phyloP scores from a whole-genome alignment of 2,888 invertebrate genomes.

The Bruchidius siliquastri region DNA sequence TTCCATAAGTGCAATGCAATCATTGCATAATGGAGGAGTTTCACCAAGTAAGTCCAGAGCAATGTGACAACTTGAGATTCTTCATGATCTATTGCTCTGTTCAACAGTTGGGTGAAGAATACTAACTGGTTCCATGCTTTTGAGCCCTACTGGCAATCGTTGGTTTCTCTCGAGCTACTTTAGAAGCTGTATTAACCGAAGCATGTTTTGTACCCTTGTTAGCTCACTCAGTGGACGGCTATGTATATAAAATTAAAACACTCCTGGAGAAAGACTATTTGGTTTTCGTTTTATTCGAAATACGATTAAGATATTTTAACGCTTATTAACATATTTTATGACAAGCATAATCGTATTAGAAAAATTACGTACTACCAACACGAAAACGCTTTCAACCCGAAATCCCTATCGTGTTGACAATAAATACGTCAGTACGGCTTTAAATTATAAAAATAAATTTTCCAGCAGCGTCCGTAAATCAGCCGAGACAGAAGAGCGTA shows the following conservation, averaged over 20 bases:
- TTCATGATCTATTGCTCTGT: too few species aligned
- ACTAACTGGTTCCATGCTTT: too few species aligned
- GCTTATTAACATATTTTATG: slow-evolving; percentile 17
- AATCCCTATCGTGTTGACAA: slow-evolving; percentile 15
- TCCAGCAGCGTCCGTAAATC: background rate
- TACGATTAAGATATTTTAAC: slow-evolving; percentile 14
- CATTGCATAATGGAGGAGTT: too few species aligned
- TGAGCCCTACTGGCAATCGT: too few species aligned
- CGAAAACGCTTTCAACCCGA: slow-evolving; percentile 13
- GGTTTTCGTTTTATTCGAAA: background rate
- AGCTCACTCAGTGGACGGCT: background rate
- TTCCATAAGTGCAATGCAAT: too few species aligned
- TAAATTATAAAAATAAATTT: slow-evolving; percentile 12
- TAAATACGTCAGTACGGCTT: slow-evolving; percentile 15
- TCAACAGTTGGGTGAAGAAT: too few species aligned
- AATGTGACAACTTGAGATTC: too few species aligned
- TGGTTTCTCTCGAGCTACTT: too few species aligned
- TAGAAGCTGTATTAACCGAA: too few species aligned
- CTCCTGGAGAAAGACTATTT: background rate
- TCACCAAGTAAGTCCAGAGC: too few species aligned
- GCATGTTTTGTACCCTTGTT: background rate
- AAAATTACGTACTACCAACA: slow-evolving; percentile 11
- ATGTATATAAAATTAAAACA: background rate
- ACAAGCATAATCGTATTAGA: slow-evolving; percentile 17
- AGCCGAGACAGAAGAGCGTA: background rate